These are phyloP conservation scores for Palaemon carinicauda DNA, from an alignment of 1,140 invertebrate genomes.

Conservation along the genomic window DNA sequence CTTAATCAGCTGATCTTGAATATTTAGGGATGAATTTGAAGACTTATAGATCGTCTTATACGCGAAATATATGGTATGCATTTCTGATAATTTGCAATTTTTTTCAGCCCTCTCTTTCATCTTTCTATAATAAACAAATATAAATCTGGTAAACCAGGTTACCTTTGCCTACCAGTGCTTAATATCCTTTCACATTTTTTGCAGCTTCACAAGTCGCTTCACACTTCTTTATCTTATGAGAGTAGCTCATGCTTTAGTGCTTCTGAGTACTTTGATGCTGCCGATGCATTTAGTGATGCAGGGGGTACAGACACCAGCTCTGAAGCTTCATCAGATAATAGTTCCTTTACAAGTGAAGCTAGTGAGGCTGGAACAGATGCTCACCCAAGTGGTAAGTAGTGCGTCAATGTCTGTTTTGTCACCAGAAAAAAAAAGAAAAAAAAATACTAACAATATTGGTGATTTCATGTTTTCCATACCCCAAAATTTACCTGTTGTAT, in stretches of 20 bases:
- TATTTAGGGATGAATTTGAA: too few relatives aligned
- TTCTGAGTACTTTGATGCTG: constrained; percentile 85
- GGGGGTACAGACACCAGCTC: constrained; percentile 54
- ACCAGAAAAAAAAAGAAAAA: too few relatives aligned
- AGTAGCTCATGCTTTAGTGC: constrained; percentile 72
- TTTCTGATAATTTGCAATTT: too few relatives aligned
- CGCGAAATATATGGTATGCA: too few relatives aligned
- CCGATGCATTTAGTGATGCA: constrained; percentile 52
- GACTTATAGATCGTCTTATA: too few relatives aligned
- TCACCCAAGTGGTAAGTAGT: constrained; percentile 56
- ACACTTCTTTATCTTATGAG: constrained; percentile 76
- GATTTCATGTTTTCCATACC: too few relatives aligned
- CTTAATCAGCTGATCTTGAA: too few relatives aligned
- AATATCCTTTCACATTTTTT: not conserved
- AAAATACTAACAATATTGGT: too few relatives aligned
- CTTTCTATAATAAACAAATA: too few relatives aligned
- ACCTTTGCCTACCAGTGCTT: not conserved
- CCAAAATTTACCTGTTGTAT: too few relatives aligned
- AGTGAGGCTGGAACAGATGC: constrained; percentile 59
- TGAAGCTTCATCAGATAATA: constrained; percentile 55
- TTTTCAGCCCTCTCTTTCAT: too few relatives aligned
- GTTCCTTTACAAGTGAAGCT: constrained; percentile 58
- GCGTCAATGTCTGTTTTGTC: not conserved
- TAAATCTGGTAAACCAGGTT: not conserved
- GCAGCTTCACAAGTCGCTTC: constrained; percentile 65